Percentiles rank a stretch among this genome's conserved stretches.
Evolutionary conservation across 2,888 invertebrate species (phyloP).

Genomic region (Ferrisia virgata): DNA sequence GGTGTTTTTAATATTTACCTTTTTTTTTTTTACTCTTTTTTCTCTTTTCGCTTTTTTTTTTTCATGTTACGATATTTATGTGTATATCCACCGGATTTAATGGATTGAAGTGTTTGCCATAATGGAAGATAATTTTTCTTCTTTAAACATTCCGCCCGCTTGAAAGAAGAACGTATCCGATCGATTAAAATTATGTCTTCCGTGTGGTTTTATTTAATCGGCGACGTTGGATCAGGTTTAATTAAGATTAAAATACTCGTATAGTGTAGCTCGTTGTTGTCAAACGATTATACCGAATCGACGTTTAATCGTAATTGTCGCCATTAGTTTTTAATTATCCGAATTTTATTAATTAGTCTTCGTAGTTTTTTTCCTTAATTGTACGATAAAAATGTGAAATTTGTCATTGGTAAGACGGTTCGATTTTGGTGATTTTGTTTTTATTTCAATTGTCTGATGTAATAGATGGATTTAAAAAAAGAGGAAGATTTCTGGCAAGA

Average conservation of each 20-base stretch:
- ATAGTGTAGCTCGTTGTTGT: too few species aligned
- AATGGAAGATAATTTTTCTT: background rate
- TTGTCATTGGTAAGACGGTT: background rate
- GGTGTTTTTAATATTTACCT: background rate
- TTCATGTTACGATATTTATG: background rate
- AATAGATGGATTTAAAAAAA: too few species aligned
- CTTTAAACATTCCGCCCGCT: background rate
- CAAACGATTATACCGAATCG: background rate
- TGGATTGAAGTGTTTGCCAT: background rate
- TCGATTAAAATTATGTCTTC: background rate
- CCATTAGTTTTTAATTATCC: background rate
- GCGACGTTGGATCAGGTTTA: background rate
- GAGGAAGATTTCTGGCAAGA: too few species aligned
- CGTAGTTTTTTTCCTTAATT: too few species aligned
- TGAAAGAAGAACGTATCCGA: background rate
- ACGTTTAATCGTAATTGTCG: background rate
- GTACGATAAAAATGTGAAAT: background rate
- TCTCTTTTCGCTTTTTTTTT: background rate
- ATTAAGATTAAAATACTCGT: background rate
- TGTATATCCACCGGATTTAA: background rate
- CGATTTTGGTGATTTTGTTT: background rate
- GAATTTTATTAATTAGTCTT: background rate
- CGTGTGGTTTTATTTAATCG: background rate
- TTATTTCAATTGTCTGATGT: too few species aligned
- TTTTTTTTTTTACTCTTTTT: too few species aligned